These are phyloP conservation scores for Diadema setosum DNA, from an alignment of 35 echinoderm and acorn worm genomes.

Conservation along the genomic window DNA sequence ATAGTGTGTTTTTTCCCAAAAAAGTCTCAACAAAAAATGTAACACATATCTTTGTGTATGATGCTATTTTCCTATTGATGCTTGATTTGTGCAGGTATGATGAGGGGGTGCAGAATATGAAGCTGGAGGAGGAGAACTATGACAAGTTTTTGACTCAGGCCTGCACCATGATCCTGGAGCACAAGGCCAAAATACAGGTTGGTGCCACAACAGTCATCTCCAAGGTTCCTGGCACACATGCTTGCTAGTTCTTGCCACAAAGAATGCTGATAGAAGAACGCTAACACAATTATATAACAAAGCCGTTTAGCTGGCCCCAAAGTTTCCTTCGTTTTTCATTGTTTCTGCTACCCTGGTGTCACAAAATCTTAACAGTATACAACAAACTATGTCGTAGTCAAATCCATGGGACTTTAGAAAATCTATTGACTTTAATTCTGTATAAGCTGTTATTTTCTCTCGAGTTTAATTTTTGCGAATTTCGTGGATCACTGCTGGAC, in stretches of 20 bases:
- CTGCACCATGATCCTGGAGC: conserved; percentile 47
- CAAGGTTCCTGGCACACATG: not conserved
- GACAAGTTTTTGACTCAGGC: conserved; percentile 50
- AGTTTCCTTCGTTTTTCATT: no score
- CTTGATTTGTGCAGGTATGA: conserved; percentile 43
- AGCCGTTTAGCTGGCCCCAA: no score
- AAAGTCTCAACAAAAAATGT: not conserved
- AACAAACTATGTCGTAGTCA: no score
- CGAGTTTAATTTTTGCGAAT: no score
- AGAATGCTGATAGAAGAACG: not conserved
- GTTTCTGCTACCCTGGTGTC: no score
- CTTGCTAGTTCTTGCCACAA: not conserved
- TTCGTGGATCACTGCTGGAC: no score
- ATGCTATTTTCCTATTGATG: not conserved
- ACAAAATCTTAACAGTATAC: no score
- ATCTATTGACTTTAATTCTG: no score
- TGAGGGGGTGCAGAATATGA: conserved; percentile 16
- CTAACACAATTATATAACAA: no score
- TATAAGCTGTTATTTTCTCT: no score
- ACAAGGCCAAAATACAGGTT: conserved; percentile 69
- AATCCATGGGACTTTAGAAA: no score
- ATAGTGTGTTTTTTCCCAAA: not conserved
- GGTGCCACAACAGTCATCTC: not conserved
- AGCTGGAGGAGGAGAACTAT: conserved; percentile 60
- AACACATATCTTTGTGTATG: not conserved